Base-by-base conservation (phyloP, 2,888 invertebrate genomes). In the Leucozona laternaria region DNA sequence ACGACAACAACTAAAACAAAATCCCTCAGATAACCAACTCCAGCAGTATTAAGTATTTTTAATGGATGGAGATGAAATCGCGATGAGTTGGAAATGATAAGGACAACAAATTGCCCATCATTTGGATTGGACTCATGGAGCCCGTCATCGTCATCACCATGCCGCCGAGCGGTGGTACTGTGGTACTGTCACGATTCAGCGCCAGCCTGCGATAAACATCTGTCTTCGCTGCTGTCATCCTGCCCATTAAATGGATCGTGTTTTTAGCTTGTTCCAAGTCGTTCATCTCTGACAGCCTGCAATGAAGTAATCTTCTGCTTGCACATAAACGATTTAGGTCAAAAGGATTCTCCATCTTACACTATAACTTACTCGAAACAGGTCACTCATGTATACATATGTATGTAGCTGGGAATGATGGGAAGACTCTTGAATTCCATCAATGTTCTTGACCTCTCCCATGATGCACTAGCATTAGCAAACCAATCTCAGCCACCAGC, bases 241-340 rank as follows among this genome's bases (percentile, higher is more conserved):
- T 10, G 22, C 28, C 28, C 72, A 45, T 31, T 25, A 68, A 25
- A 25, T 62, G 20, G 55, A 43, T 55, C 62, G 57, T 73, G 60
- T 73, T 72, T 58, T 71, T 17, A 66, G 64, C 81, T 71, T 60
- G 68, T 83, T 57, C 17, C 73, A 45, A 73, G 72, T 72, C 17
- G 78, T 71, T 78, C 66, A 25, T 34, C 57, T 22, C 53, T 57
- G 68, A 84, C 83, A 79, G 70, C 15, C 22, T 28, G 55, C 79
- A 79, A 84, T 84, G 70, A 75, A 79, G 79, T 84, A 70, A 84
- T 71, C 79, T 37, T 25, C 55, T 13, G 78, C 55, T n/a, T 55
- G 43, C 7, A n/a, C 34, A 31, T 31, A 37, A 1, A n/a, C 20
- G 31, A 79, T 84, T 80, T 64, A 53, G 84, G 84, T 84, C 84